Evolutionary conservation across 2,113 vertebrate genomes (phyloP), one percentile per base, ranked within the genome.

Genomic region (Aplodontia rufa): DNA sequence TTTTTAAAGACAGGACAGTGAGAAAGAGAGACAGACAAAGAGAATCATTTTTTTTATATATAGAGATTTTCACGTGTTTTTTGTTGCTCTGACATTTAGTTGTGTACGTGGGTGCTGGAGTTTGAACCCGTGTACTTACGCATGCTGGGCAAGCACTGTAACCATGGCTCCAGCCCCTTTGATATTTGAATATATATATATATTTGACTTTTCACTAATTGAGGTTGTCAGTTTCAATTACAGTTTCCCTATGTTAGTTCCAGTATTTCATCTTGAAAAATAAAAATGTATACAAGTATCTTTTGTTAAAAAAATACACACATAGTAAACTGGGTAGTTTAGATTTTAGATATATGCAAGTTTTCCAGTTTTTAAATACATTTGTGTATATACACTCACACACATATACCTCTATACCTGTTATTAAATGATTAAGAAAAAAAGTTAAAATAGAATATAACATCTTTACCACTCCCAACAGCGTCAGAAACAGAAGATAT

Each of bases 351-450:
- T 86, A 22, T 37, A 49, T 19, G 1, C 20, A 62, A 47, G 8
- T 76, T 45, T 32, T 10, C 24, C 87, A 51, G 20, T 94, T 60
- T 53, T 49, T 72, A 76, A 80, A 47, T 79, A 62, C 19, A 45
- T 72, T 35, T 60, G 4, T 53, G 28, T 45, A 51, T 19, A 37
- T 26, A 37, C 47, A 58, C 14, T 24, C 3, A 74, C 32, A 49
- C 24, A 51, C 28, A 60, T 24, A 30, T 12, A 40, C 24, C 32
- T 28, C 19, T 64, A 42, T n/a, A 66, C 42, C 24, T 79, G 32
- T 60, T 3, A 69, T 75, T 93, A 75, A 80, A 86, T 19, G 68
- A 35, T 90, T 94, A 69, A 93, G 85, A 6, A 68, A 11, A 95
- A 68, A 32, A 91, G 26, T 8, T 53, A 84, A 83, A 90, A 87